Base-by-base conservation (phyloP, 2,888 invertebrate species). In the Erebia ligea region DNA sequence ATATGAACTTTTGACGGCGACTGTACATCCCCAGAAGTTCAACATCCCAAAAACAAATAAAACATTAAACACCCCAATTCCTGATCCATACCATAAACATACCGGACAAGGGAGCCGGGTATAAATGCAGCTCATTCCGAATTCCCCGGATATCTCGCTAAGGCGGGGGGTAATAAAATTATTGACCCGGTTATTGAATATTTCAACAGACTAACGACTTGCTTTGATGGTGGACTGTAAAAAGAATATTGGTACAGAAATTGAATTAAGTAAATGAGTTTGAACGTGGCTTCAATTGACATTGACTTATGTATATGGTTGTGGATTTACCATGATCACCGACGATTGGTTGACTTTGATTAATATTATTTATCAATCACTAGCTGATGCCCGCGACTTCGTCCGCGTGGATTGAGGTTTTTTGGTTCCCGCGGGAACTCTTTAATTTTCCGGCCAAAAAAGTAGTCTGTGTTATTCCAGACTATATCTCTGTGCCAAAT, bases 141-240 rank as follows among this genome's bases (percentile, higher is more conserved):
- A 75, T 75, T 73, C 72, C 71, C 69, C 65, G 72, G 65, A 68
- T 70, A 69, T 72, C 72, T 61, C 65, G 68, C 64, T 40, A 48
- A 25, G 69, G 57, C 61, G 59, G 50, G 63, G 69, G 54, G 68
- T 73, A 75, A 73, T 73, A 72, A 73, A 73, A 72, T 73, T 73
- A 73, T 71, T 75, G 75, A 72, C 71, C 72, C 65, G 70, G 65
- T 67, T 76, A 75, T 75, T 73, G 73, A 76, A 76, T 75, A 75
- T 73, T 71, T 71, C 63, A 69, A 59, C 63, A 69, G 61, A 45
- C 61, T 68, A 52, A 61, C 42, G 48, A 63, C 42, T 61, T 42
- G 40, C 52, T 54, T 62, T 68, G 62, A 59, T 25, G 50, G 57
- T 56, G 25, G 21, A 13, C 13, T 56, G 25, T 34, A 34, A 34